A percentile compares a stretch with the other conserved stretches of the same genome.
phyloP scores from a whole-genome alignment of 2,888 invertebrate genomes.

The Tromatobia lineatoria region DNA sequence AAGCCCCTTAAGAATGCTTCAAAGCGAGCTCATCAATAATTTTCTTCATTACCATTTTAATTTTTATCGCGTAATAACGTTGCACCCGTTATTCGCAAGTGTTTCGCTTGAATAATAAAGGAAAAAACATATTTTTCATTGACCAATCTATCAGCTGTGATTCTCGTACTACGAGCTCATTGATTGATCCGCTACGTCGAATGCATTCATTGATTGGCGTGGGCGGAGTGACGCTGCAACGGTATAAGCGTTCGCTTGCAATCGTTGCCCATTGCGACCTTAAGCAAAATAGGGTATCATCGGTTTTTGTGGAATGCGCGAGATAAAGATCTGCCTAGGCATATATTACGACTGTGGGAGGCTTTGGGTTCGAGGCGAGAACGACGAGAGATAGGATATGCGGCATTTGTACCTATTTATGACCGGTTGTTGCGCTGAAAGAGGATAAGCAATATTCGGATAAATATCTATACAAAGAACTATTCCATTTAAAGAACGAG shows the following conservation, averaged over 20 bases:
- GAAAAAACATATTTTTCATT: slow-evolving; percentile 14
- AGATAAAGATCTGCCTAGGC: background rate
- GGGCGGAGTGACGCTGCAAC: slow-evolving; percentile 36
- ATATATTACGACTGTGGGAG: background rate
- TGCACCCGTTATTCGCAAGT: background rate
- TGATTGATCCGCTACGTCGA: slow-evolving; percentile 37
- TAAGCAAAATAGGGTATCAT: background rate
- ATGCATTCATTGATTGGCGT: slow-evolving; percentile 31
- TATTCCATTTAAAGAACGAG: background rate
- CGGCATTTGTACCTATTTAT: slow-evolving; percentile 6
- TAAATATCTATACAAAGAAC: no score
- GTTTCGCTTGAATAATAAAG: background rate
- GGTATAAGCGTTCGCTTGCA: background rate
- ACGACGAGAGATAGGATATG: background rate
- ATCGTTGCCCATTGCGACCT: background rate
- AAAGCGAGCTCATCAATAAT: background rate
- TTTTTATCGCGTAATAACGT: background rate
- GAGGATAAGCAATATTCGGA: no score
- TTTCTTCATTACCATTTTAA: background rate
- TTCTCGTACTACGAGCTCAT: slow-evolving; percentile 44
- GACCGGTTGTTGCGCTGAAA: background rate
- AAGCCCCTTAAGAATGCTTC: background rate
- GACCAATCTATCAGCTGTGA: slow-evolving; percentile 20
- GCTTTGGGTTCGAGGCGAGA: background rate
- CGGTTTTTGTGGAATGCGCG: background rate